These are phyloP conservation scores for Eurypyga helias DNA, from an alignment of 2,113 vertebrate genomes.

Conservation along the genomic window DNA sequence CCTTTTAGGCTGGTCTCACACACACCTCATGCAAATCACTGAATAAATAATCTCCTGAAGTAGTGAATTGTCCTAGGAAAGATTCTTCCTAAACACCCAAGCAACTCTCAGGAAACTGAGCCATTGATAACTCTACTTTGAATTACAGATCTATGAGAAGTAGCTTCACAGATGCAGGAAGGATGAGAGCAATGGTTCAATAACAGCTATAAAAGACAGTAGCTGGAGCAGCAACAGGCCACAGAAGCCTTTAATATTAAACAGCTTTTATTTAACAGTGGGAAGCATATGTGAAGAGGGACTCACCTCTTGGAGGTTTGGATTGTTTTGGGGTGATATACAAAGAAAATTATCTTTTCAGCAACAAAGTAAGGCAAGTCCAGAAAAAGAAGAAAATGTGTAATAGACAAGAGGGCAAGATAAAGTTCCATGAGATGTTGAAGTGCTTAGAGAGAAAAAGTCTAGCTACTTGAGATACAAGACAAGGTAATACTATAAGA, in stretches of 20 bases:
- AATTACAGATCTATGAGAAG: background rate
- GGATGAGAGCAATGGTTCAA: background rate
- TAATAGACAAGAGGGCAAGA: background rate
- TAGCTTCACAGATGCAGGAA: background rate
- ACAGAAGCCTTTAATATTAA: background rate
- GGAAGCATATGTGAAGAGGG: background rate
- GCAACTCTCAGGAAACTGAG: background rate
- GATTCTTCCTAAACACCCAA: background rate
- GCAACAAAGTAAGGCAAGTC: background rate
- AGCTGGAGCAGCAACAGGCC: background rate
- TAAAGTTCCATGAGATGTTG: background rate
- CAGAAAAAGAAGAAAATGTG: background rate
- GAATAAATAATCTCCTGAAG: background rate
- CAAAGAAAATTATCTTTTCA: background rate
- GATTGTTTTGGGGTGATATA: background rate
- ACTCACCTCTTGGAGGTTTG: rapidly evolving
- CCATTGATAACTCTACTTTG: background rate
- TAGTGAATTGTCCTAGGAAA: background rate
- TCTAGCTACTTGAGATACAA: background rate
- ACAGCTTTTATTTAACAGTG: background rate
- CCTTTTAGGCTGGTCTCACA: background rate
- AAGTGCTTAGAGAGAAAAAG: background rate
- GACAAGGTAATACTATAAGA: background rate
- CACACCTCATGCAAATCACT: background rate
- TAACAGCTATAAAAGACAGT: background rate